Percentiles rank a stretch among this genome's conserved stretches.
phyloP scores from a whole-genome alignment of 2,797 vertebrate genomes.

The Cephalopachus bancanus region DNA sequence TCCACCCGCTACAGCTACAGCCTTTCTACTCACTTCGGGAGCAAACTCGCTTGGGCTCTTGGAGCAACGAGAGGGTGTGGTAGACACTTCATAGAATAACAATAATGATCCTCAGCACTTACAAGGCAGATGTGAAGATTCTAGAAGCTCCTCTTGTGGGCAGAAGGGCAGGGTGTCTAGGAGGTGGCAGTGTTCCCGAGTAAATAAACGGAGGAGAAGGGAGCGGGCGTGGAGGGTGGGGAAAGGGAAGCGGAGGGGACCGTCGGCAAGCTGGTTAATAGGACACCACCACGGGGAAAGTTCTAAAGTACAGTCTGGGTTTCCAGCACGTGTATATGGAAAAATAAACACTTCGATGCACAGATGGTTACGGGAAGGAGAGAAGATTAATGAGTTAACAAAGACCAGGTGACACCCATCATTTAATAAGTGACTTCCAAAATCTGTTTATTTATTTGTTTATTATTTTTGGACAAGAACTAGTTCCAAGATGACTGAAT shows the following conservation, averaged over 20 bases:
- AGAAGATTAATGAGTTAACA: background rate
- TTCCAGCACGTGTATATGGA: background rate
- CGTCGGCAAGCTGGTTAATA: background rate
- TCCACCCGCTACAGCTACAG: background rate
- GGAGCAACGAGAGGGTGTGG: slow-evolving; percentile 73
- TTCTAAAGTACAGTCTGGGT: background rate
- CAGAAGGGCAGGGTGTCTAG: slow-evolving; percentile 4
- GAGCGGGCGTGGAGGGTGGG: background rate
- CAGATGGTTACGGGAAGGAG: background rate
- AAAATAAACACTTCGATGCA: background rate
- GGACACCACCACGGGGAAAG: accelerated
- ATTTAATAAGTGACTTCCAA: background rate
- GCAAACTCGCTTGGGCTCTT: background rate
- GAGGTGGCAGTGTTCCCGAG: background rate
- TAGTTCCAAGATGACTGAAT: background rate
- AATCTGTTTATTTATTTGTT: background rate
- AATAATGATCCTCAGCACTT: slow-evolving; percentile 71
- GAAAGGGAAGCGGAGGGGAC: background rate
- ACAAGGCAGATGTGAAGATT: slow-evolving; percentile 74
- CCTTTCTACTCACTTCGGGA: background rate
- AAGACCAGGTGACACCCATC: background rate
- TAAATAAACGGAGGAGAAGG: background rate
- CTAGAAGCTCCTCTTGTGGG: background rate
- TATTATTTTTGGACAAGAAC: background rate
- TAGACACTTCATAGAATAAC: slow-evolving; percentile 67